phyloP scores from a whole-genome alignment of 2,113 vertebrate genomes.

The Capricornis sumatraensis region DNA sequence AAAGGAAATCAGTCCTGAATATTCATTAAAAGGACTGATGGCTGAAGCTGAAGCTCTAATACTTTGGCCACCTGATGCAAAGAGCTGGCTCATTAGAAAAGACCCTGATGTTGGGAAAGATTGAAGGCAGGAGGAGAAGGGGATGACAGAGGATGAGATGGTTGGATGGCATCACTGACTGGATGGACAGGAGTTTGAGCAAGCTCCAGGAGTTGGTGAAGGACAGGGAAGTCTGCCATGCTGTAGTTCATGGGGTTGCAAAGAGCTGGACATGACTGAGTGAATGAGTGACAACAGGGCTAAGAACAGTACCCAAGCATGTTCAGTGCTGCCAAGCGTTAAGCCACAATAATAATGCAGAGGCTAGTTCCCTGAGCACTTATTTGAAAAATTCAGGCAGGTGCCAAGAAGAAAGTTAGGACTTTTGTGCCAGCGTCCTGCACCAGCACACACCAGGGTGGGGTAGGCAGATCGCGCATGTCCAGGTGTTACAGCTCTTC shows the following conservation, averaged over 20 bases:
- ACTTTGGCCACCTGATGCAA: background rate
- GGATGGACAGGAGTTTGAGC: background rate
- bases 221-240: background rate
- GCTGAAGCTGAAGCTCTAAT: background rate
- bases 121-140: background rate
- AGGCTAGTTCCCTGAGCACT: background rate
- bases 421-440: background rate
- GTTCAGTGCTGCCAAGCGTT: fast-evolving
- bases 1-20: background rate
- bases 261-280: background rate
- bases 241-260: background rate
- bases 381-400: background rate
- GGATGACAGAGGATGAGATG: background rate
- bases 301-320: background rate
- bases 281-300: fast-evolving
- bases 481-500: fast-evolving
- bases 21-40: background rate
- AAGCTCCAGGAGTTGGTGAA: background rate
- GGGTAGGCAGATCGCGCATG: fast-evolving
- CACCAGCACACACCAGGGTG: fast-evolving
- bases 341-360: background rate
- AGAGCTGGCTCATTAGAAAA: background rate
- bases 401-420: background rate
- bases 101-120: background rate
- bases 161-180: background rate